phyloP scores from a whole-genome alignment of 2,888 invertebrate species.

The Tipula lateralis region DNA sequence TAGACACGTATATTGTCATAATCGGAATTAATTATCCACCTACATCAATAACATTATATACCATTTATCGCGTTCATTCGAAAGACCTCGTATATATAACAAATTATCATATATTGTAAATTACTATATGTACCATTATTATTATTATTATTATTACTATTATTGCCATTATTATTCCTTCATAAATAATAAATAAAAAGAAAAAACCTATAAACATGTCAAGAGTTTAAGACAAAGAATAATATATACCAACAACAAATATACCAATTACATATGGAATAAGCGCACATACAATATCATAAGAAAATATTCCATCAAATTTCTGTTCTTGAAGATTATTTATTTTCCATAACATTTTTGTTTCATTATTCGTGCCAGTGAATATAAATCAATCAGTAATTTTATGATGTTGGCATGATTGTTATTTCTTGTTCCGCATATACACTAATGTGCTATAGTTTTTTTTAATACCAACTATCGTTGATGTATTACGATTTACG shows the following conservation, averaged over 20 bases:
- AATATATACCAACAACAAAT: background rate
- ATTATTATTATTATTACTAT: background rate
- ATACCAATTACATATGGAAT: background rate
- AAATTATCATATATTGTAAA: background rate
- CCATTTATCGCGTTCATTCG: conserved; percentile 6
- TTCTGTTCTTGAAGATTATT: background rate
- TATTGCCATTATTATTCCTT: conserved; percentile 11
- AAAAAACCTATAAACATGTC: background rate
- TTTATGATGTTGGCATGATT: background rate
- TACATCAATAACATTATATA: background rate
- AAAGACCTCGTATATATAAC: background rate
- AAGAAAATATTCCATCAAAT: background rate
- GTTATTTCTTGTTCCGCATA: background rate
- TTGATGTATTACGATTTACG: too few species aligned
- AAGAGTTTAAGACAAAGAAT: conserved; percentile 19
- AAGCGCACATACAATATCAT: background rate
- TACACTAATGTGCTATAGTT: background rate
- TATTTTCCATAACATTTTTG: background rate
- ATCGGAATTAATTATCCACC: conserved; percentile 15
- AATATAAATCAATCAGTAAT: conserved; percentile 19
- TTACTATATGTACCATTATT: background rate
- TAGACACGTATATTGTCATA: background rate
- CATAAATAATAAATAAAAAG: background rate
- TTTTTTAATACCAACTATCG: background rate
- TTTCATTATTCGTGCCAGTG: background rate